phyloP scores from a whole-genome alignment of 2,113 vertebrate species.

The Actenoides lindsayi region DNA sequence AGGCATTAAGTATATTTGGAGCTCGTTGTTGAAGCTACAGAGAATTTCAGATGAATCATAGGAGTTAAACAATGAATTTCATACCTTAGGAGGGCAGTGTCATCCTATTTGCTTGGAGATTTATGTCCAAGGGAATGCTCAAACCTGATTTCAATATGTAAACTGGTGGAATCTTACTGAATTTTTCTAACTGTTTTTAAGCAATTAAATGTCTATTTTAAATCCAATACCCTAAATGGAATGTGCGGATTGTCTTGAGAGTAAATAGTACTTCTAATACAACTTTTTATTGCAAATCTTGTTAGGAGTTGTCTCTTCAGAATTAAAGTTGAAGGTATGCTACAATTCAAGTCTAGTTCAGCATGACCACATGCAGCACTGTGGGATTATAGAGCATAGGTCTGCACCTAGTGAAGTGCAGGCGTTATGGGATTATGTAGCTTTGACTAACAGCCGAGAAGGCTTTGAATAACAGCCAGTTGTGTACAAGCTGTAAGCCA shows the following conservation, averaged over 20 bases:
- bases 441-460: conserved; percentile 9
- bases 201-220: background rate
- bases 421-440: background rate
- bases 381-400: background rate
- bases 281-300: background rate
- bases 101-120: background rate
- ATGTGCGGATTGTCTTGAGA: background rate
- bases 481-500: background rate
- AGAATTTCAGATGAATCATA: background rate
- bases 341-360: background rate
- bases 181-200: background rate
- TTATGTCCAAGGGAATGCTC: background rate
- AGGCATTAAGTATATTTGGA: background rate
- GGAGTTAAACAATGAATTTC: background rate
- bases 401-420: background rate
- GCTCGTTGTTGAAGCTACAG: background rate
- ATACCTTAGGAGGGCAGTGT: background rate
- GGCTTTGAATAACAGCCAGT: conserved; percentile 31
- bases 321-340: background rate
- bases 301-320: background rate
- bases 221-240: background rate
- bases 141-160: background rate
- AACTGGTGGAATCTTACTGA: background rate
- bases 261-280: background rate
- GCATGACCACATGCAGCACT: background rate